Evolutionary conservation across 2,113 vertebrate species (phyloP).

Genomic region (Australoheros scitulus): DNA sequence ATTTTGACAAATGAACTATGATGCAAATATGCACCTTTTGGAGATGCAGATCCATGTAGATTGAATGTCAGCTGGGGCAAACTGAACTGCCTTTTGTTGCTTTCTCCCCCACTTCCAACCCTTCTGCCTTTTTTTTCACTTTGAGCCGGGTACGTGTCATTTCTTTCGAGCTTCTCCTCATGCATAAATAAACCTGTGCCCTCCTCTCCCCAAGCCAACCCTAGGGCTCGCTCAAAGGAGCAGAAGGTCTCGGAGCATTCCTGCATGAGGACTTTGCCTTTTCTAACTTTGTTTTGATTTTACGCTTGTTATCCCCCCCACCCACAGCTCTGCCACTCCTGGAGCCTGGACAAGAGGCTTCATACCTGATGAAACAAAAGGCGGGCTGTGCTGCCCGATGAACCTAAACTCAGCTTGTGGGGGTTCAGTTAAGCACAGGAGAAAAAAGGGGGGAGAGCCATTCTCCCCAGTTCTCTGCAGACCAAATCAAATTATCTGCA

Average conservation of each 20-base stretch:
- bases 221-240: constrained; percentile 37
- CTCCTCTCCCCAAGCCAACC: constrained; percentile 26
- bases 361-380: constrained; percentile 75
- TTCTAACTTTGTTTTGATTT: constrained; percentile 75
- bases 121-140: constrained; percentile 23
- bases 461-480: constrained; percentile 71
- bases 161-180: constrained; percentile 55
- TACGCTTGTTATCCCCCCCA: constrained; percentile 63
- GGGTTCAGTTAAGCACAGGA: constrained; percentile 22
- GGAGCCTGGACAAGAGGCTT: constrained; percentile 53
- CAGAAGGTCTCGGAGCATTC: constrained; percentile 66
- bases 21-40: constrained; percentile 67
- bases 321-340: constrained; percentile 42
- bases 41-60: constrained; percentile 45
- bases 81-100: constrained; percentile 40
- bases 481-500: constrained; percentile 80
- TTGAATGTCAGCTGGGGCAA: constrained; percentile 33
- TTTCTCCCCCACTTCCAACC: constrained; percentile 13
- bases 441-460: constrained; percentile 1
- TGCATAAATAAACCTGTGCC: constrained; percentile 56
- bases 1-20: constrained; percentile 64
- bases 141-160: constrained; percentile 39
- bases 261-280: constrained; percentile 71
- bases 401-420: constrained; percentile 40
- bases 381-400: constrained; percentile 42